phyloP scores from a whole-genome alignment of 92 coral and sea anemone species.

The Virgularia gustaviana region DNA sequence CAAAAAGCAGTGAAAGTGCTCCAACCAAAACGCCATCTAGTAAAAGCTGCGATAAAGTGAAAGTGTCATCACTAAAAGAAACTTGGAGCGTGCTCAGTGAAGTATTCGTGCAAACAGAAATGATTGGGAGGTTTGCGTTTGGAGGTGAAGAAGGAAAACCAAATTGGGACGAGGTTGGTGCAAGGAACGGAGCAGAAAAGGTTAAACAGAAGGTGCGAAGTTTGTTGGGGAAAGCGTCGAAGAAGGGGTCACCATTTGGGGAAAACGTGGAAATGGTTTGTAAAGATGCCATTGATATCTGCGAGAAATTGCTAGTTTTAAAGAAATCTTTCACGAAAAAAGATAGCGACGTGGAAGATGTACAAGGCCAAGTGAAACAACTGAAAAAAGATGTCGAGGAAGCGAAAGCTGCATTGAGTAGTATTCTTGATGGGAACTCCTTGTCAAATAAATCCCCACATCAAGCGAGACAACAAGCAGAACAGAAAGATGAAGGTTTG shows the following conservation, averaged over 20 bases:
- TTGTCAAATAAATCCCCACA: slow-evolving; percentile 24
- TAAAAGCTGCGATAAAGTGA: neutral
- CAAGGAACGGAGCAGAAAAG: neutral
- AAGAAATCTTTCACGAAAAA: neutral
- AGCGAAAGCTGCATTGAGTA: neutral
- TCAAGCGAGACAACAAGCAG: neutral
- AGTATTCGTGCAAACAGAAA: neutral
- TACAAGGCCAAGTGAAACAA: neutral
- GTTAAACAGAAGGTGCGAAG: neutral
- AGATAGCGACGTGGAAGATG: neutral
- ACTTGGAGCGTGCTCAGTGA: neutral
- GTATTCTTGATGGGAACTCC: slow-evolving; percentile 6
- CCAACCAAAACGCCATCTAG: neutral
- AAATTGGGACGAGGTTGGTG: neutral
- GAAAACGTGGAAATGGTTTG: neutral
- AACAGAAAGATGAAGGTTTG: slow-evolving; percentile 1
- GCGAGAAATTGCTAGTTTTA: neutral
- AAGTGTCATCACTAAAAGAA: neutral
- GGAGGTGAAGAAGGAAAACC: neutral
- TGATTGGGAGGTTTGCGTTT: neutral
- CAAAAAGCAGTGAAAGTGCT: neutral
- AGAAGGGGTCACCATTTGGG: neutral
- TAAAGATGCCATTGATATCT: slow-evolving; percentile 20
- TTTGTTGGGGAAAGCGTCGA: neutral
- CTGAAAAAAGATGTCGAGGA: neutral